These are phyloP conservation scores for Pemphigus obesinymphae DNA, from an alignment of 1,140 invertebrate genomes.

Conservation along the genomic window DNA sequence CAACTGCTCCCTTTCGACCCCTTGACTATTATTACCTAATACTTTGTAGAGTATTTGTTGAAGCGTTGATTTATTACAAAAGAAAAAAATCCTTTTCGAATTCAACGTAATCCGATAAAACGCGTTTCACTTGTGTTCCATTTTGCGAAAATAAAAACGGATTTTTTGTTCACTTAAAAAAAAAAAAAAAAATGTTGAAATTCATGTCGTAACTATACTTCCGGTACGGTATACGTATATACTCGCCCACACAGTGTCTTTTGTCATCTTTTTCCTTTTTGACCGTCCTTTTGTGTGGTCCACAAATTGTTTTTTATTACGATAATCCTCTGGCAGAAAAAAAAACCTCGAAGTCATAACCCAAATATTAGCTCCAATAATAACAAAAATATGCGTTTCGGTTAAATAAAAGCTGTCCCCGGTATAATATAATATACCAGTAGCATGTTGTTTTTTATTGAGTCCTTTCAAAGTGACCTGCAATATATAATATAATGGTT, in stretches of 20 bases:
- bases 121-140: not conserved
- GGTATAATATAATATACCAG: not conserved
- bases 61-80: too few relatives aligned
- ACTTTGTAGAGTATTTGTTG: too few relatives aligned
- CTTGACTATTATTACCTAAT: too few relatives aligned
- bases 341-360: not conserved
- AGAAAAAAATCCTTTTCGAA: too few relatives aligned
- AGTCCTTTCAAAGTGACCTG: not conserved
- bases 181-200: not conserved
- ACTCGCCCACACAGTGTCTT: conserved; percentile 2
- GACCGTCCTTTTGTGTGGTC: not conserved
- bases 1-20: too few relatives aligned
- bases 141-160: not conserved
- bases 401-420: not conserved
- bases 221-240: not conserved
- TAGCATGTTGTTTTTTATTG: conserved; percentile 3
- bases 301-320: not conserved
- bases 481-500: not conserved
- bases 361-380: not conserved
- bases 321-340: not conserved
- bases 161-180: not conserved
- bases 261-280: not conserved
- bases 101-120: too few relatives aligned
- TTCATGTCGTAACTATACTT: not conserved
- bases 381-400: not conserved